Base-by-base conservation (phyloP, 37 sponge, comb jelly and placozoan species). In the Trichoplax adhaerens region DNA sequence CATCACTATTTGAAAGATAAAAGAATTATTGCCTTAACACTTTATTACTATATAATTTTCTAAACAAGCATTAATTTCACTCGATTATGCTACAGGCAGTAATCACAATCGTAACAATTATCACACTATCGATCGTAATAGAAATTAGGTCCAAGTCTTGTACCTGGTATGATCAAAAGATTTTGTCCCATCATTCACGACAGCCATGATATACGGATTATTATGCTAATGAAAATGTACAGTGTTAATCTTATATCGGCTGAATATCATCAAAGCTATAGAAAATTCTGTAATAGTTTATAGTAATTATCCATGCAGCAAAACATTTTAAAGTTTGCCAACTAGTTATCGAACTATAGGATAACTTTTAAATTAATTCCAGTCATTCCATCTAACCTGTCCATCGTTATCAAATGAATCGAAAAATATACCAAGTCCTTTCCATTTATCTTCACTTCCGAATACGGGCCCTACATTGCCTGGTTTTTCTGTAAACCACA, bases 351-450 rank as follows among this genome's bases (percentile, higher is more conserved):
- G 29, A 29, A 29, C 29, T 29, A 29, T 29, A 29, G 29, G 29
- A 29, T 29, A 29, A 29, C 29, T 29, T 29, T 29, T 29, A 29
- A 29, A 29, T 29, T 29, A 29, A 29, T 29, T 29, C 29, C 29
- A 29, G 29, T 29, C 29, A 29, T 29, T 29, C 29, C 29, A 29
- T 29, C 29, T 29, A 65, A 87, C 88, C 73, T 58, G 56, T 68
- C 78, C 87, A 74, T 94, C 86, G 66, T 94, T 94, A 58, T 94
- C 94, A 66, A 94, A 94, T 2, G 89, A 85, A 77, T 94, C 94
- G 8, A 94, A 61, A 58, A 94, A 76, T 0, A 94, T 50, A 1
- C 83, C 89, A 0, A 94, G 69, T 49, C 94, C 94, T 53, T 78
- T 75, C 86, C 84, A 94, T 3, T 54, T 58, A 12, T 85, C 87